Evolutionary conservation across 2,797 vertebrate species (phyloP), one percentile per base, ranked within the genome.

Genomic region (Leuciscus waleckii): DNA sequence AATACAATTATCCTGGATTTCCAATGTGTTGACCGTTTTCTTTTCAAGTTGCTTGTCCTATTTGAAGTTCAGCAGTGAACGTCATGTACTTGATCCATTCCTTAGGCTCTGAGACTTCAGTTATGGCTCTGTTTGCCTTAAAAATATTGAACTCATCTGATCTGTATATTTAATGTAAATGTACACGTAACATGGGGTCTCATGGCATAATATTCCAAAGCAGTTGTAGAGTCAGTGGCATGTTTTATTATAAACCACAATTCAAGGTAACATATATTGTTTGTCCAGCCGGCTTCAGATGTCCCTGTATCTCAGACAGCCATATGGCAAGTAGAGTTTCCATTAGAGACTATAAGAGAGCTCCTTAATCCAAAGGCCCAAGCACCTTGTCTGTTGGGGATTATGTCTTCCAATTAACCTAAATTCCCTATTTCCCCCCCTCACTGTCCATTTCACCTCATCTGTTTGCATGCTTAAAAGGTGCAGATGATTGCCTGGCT

Each of bases 381-480:
- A 90, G 84, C 85, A 86, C 89, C 82, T 90, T 91, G 89, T 88
- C 87, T 74, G 74, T 81, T 75, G 81, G 83, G 90, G 88, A 91
- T 93, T 91, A 91, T 70, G 79, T 11, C 58, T 79, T 82, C 88
- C 86, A 89, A 91, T 90, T 88, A 92, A 92, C 91, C 89, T 83
- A 85, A 69, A 90, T 90, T 87, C 84, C 65, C 61, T 21, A 56
- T 84, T 89, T 88, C 83, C 82, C 82, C 49, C 14, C 78, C 78
- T 82, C 32, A 87, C 87, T 87, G 56, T 79, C 79, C 37, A 63
- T 85, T 88, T 82, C 87, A 88, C 67, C 46, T 83, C 79, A 87
- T 87, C 82, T 75, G 82, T 85, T 63, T 84, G 56, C n/a, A 39
- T 54, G 26, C 29, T 82, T 61, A 37, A 76, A 79, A 83, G 63